phyloP scores from a whole-genome alignment of 2,797 vertebrate genomes.

The Halcyon smyrnensis region DNA sequence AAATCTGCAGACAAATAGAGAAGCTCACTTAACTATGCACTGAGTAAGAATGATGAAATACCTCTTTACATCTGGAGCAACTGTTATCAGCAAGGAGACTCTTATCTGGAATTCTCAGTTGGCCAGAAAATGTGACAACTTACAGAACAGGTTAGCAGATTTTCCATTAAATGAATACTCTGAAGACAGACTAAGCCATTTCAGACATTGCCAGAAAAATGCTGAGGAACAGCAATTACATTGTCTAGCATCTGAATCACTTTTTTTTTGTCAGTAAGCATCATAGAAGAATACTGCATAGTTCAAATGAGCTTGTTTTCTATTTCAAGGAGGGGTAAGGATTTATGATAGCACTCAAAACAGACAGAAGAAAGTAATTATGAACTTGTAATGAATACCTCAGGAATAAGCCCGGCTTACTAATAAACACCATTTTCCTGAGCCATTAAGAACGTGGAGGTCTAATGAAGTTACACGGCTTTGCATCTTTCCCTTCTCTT shows the following conservation, averaged over 20 bases:
- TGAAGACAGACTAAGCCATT: not conserved
- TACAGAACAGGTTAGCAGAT: not conserved
- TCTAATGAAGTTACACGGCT: not conserved
- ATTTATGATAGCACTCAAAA: not conserved
- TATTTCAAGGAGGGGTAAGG: not conserved
- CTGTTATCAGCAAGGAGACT: not conserved
- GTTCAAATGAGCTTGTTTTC: not conserved
- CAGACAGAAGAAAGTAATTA: constrained; percentile 2
- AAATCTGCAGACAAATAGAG: not conserved
- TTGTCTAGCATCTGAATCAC: not conserved
- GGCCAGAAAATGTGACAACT: not conserved
- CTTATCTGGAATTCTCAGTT: not conserved
- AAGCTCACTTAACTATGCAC: not conserved
- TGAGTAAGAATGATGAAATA: not conserved
- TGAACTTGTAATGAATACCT: constrained; percentile 1
- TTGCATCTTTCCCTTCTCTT: not conserved
- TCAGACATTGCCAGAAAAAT: not conserved
- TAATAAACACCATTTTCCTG: not conserved
- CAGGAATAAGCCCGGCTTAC: not conserved
- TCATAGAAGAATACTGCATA: not conserved
- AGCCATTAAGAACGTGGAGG: not conserved
- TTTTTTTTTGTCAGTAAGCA: not conserved
- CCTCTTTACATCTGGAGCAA: not conserved
- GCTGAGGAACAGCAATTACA: not conserved
- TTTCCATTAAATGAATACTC: not conserved